Percentiles rank a stretch among this genome's conserved stretches.
Evolutionary conservation across 1,140 invertebrate species (phyloP).

Genomic region (Trachymyrmex cornetzi): DNA sequence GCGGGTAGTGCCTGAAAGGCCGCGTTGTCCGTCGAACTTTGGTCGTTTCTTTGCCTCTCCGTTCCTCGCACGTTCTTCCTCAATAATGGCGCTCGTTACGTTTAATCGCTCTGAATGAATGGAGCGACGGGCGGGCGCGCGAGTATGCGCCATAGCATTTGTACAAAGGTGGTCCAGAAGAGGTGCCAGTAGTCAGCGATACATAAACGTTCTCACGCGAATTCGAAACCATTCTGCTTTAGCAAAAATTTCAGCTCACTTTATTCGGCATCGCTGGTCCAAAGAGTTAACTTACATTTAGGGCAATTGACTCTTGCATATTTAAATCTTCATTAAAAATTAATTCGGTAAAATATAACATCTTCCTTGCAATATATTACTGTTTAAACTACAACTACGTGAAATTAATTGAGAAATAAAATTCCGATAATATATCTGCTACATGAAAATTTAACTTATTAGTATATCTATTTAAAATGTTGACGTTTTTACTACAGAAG

Average conservation of each 20-base stretch:
- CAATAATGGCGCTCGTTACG: slow-evolving; percentile 70
- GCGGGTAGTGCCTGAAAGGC: slow-evolving; percentile 76
- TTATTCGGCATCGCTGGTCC: background rate
- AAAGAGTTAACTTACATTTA: background rate
- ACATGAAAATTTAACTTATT: background rate
- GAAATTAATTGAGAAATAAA: background rate
- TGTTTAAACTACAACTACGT: background rate
- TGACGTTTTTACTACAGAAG: background rate
- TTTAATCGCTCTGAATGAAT: slow-evolving; percentile 70
- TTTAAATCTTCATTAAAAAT: background rate
- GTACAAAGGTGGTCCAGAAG: slow-evolving; percentile 9
- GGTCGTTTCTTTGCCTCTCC: slow-evolving; percentile 64
- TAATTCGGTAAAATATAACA: background rate
- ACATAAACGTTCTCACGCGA: background rate
- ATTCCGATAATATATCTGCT: background rate
- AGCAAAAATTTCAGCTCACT: background rate
- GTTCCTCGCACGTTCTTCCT: slow-evolving; percentile 67
- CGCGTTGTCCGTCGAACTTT: slow-evolving; percentile 76
- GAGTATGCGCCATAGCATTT: slow-evolving; percentile 4
- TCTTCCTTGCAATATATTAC: background rate
- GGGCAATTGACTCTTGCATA: background rate
- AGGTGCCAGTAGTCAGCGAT: slow-evolving; percentile 18
- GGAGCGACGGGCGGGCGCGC: slow-evolving; percentile 32
- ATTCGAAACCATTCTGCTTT: background rate
- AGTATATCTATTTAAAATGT: background rate